These are phyloP conservation scores for Alca torda DNA, from an alignment of 2,797 vertebrate genomes.

Conservation along the genomic window DNA sequence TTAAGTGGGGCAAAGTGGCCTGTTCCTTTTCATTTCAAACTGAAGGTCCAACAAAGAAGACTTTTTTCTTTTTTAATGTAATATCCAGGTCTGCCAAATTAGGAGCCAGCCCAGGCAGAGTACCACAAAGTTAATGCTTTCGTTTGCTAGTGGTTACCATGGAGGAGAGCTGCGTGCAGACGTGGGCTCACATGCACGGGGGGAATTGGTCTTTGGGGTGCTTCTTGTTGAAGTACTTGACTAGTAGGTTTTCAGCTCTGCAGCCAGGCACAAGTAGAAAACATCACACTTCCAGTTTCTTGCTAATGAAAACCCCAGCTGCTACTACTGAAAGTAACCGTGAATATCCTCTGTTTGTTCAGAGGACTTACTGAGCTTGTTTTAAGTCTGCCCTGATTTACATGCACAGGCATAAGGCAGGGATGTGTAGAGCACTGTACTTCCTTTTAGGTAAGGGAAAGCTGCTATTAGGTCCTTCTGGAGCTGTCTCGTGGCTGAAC, in stretches of 20 bases:
- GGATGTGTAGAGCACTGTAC: background rate
- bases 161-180: background rate
- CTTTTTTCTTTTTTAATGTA: background rate
- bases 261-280: background rate
- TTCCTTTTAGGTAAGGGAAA: background rate
- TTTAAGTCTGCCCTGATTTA: background rate
- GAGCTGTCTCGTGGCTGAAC: background rate
- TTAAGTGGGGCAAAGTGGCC: background rate
- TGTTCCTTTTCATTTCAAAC: background rate
- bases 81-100: background rate
- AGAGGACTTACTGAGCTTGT: background rate
- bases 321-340: background rate
- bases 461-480: background rate
- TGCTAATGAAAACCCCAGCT: background rate
- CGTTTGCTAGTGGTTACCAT: background rate
- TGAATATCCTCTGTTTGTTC: background rate
- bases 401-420: background rate
- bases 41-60: background rate
- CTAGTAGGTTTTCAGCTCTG: background rate
- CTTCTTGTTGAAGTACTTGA: background rate
- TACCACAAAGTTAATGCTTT: background rate
- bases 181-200: fast-evolving
- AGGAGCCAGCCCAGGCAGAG: background rate
- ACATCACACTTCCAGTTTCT: background rate
- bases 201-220: background rate